These are phyloP conservation scores for Pangasius macronema DNA, from an alignment of 2,797 vertebrate genomes.

Conservation along the genomic window DNA sequence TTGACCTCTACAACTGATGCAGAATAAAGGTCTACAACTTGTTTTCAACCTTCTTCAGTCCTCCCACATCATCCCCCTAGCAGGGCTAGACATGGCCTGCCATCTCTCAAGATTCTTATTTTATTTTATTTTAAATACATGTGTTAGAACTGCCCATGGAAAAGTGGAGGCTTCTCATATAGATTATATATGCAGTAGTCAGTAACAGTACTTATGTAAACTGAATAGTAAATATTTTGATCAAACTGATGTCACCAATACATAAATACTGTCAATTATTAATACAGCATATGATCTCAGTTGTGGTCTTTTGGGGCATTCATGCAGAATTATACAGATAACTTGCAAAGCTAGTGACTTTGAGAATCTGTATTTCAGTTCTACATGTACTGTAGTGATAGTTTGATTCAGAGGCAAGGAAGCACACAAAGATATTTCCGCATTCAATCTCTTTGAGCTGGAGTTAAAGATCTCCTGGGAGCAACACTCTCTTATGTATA, in stretches of 20 bases:
- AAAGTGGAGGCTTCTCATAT: background rate
- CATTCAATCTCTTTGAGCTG: conserved; percentile 20
- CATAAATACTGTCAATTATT: background rate
- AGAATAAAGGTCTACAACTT: background rate
- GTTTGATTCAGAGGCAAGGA: conserved; percentile 4
- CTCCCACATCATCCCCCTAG: background rate
- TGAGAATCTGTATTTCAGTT: background rate
- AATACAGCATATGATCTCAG: background rate
- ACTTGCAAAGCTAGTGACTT: background rate
- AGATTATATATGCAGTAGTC: background rate
- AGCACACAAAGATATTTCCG: conserved; percentile 31
- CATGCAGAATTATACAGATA: background rate
- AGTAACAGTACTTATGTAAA: background rate
- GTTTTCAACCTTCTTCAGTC: background rate
- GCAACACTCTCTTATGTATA: conserved; percentile 29
- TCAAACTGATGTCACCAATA: background rate
- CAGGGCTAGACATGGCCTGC: background rate
- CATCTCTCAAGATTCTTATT: background rate
- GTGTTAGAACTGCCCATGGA: background rate
- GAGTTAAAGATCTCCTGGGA: conserved; percentile 42
- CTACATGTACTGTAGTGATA: conserved; percentile 9
- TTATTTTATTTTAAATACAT: background rate
- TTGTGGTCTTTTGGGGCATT: background rate
- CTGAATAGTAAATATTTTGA: background rate
- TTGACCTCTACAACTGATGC: background rate